These are phyloP conservation scores for Perca schrenkii DNA, from an alignment of 2,113 vertebrate species.

Conservation along the genomic window DNA sequence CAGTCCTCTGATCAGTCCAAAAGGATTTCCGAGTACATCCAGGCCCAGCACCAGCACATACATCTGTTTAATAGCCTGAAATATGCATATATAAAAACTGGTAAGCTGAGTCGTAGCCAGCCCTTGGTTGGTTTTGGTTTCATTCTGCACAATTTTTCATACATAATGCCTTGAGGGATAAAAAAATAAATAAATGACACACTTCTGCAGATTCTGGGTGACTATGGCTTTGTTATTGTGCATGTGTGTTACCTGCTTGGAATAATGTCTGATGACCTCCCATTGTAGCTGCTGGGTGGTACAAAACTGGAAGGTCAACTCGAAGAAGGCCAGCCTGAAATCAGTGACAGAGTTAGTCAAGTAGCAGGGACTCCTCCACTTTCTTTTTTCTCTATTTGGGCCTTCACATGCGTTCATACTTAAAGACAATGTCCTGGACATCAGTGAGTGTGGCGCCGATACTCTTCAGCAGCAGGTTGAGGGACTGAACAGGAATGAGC, in stretches of 20 bases:
- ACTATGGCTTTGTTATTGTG: background rate
- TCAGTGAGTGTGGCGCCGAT: conserved; percentile 95
- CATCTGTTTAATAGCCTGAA: conserved; percentile 97
- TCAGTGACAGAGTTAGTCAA: conserved; percentile 19
- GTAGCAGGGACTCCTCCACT: background rate
- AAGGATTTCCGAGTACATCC: conserved; percentile 98
- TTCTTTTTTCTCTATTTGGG: background rate
- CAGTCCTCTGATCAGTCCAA: conserved; percentile 95
- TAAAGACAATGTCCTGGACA: conserved; percentile 94
- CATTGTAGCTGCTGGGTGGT: conserved; percentile 93
- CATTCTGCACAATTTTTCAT: background rate
- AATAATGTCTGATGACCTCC: conserved; percentile 93
- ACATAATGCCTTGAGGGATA: too few species aligned
- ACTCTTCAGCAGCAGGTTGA: conserved; percentile 94
- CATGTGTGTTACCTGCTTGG: conserved; percentile 89
- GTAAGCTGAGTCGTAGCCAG: background rate
- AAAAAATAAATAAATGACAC: too few species aligned
- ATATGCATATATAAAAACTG: conserved; percentile 35
- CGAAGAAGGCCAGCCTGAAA: conserved; percentile 91
- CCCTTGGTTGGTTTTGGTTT: background rate
- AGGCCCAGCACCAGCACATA: conserved; percentile 97
- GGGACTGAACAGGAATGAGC: conserved; percentile 87
- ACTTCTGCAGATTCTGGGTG: background rate
- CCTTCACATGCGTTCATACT: conserved; percentile 82
- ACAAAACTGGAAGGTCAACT: conserved; percentile 91